These are phyloP conservation scores for Heliconius sara DNA, from an alignment of 2,888 invertebrate genomes.

Conservation along the genomic window DNA sequence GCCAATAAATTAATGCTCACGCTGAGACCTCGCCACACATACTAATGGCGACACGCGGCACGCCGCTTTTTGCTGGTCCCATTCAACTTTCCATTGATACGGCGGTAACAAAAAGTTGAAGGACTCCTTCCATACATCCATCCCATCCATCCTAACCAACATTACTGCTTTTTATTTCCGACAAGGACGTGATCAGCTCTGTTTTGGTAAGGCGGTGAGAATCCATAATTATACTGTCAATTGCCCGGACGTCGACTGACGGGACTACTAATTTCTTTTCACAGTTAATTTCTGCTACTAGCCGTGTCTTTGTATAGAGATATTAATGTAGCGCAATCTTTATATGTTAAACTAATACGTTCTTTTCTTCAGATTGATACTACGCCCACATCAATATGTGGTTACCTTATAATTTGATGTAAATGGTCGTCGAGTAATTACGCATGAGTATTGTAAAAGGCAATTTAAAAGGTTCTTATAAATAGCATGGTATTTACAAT, in stretches of 20 bases:
- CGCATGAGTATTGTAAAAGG: slow-evolving; percentile 31
- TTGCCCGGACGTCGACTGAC: slow-evolving; percentile 46
- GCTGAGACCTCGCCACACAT: slow-evolving; percentile 74
- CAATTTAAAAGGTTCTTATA: slow-evolving; percentile 37
- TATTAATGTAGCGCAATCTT: slow-evolving; percentile 29
- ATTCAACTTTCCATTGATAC: slow-evolving; percentile 81
- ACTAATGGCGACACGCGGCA: slow-evolving; percentile 81
- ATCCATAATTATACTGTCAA: slow-evolving; percentile 65
- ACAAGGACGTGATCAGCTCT: slow-evolving; percentile 76
- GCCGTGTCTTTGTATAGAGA: slow-evolving; percentile 39
- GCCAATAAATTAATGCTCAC: slow-evolving; percentile 82
- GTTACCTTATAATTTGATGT: slow-evolving; percentile 37
- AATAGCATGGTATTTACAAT: slow-evolving; percentile 35
- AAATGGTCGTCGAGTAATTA: slow-evolving; percentile 37
- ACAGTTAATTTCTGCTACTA: slow-evolving; percentile 45
- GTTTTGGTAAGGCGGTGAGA: slow-evolving; percentile 62
- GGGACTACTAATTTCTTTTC: slow-evolving; percentile 42
- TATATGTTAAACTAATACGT: slow-evolving; percentile 18
- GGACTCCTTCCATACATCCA: slow-evolving; percentile 50
- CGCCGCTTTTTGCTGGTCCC: slow-evolving; percentile 71
- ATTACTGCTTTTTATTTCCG: slow-evolving; percentile 65
- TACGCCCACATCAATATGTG: slow-evolving; percentile 23
- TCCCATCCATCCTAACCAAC: slow-evolving; percentile 66
- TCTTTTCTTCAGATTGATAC: slow-evolving; percentile 28
- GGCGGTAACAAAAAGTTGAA: slow-evolving; percentile 67